Evolutionary conservation across 1,140 invertebrate genomes (phyloP), one percentile per base, ranked within the genome.

Genomic region (Eumaeus atala): DNA sequence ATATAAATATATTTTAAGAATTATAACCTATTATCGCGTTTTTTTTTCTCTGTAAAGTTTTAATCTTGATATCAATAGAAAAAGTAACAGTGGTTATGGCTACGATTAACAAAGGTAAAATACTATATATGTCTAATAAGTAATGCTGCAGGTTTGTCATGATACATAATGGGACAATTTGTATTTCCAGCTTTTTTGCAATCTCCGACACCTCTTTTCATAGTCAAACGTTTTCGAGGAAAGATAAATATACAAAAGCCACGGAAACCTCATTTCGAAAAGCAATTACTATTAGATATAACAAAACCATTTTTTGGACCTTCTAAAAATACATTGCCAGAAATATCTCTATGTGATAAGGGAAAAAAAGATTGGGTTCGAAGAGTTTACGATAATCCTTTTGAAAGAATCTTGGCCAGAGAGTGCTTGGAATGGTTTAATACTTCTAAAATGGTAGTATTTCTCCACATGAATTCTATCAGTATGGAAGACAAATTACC

Each of bases 221-320:
- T 92, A 59, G 88, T 90, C 11, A 90, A 91, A 70, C 87, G 93
- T 61, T 93, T 90, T 69, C 86, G 91, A 16, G 89, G 90, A 0
- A 94, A 93, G 81, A 92, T 95, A 33, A 94, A 95, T 70, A 90
- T 95, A 47, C 91, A 93, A 72, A 91, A 88, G 59, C 94, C 93
- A 0, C 89, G 89, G 74, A 80, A 88, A 51, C 91, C 91, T 14
- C 91, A 93, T 74, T 93, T 90, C 70, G 87, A 90, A 59, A 90
- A 90, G 56, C 90, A 90, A 28, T 85, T 90, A 56, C 80, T 92
- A 10, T 72, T 92, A 42, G 89, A 90, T 63, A 82, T 93, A 37
- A 74, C 91, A 0, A 88, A 90, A 62, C 92, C 93, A 0, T 89
- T 82, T 38, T 92, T 89, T 70, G 70, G 64, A 3, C 62, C 75